Percentiles rank a stretch among this genome's conserved stretches.
These are phyloP conservation scores for Chionoecetes opilio DNA, from an alignment of 1,140 invertebrate genomes.

Conservation along the genomic window DNA sequence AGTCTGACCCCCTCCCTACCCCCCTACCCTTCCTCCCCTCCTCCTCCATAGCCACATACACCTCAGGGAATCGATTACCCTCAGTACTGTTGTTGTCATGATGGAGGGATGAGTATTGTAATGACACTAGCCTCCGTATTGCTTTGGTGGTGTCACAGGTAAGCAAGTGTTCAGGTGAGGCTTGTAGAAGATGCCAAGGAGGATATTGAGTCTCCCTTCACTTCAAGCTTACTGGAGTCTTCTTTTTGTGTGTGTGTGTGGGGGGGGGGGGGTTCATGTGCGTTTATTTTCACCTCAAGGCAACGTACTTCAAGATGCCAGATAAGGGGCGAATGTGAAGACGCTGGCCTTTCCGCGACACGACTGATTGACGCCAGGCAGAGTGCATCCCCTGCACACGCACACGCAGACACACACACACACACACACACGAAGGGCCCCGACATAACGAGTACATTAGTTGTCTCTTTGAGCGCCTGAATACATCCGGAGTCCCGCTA, in stretches of 20 bases:
- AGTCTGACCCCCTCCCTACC: too few relatives aligned
- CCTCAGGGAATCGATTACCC: too few relatives aligned
- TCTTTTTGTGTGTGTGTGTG: constrained; percentile 34
- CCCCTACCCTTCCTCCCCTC: too few relatives aligned
- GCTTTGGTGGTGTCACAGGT: too few relatives aligned
- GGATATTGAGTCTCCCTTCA: too few relatives aligned
- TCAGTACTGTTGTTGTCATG: too few relatives aligned
- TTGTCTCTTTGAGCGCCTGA: neutral
- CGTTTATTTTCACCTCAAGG: constrained; percentile 39
- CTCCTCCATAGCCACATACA: too few relatives aligned
- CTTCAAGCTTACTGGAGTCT: neutral
- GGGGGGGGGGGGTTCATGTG: neutral
- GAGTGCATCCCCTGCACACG: neutral
- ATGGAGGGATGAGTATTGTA: too few relatives aligned
- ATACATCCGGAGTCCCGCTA: neutral
- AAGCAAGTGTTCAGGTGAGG: too few relatives aligned
- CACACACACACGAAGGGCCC: neutral
- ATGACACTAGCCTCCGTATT: too few relatives aligned
- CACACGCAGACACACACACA: neutral
- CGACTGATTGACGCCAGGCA: constrained; percentile 31
- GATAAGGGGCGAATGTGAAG: constrained; percentile 33
- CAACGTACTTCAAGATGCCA: constrained; percentile 54
- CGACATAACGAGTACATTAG: neutral
- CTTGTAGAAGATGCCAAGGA: too few relatives aligned
- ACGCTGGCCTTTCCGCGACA: neutral